Evolutionary conservation across 2,797 vertebrate species (phyloP).

Genomic region (Halcyon smyrnensis): DNA sequence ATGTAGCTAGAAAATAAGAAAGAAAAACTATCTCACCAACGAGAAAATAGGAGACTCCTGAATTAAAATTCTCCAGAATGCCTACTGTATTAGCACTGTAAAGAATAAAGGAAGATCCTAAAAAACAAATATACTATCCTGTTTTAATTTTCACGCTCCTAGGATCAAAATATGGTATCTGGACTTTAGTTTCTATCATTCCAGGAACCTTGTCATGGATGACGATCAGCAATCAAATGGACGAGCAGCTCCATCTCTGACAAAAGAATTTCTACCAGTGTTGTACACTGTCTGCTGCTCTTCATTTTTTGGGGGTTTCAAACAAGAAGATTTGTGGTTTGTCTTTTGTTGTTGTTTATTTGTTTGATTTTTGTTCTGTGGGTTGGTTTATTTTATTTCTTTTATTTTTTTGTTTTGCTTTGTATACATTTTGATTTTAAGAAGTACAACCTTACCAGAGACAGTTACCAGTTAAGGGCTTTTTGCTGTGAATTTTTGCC

Average conservation of each 20-base stretch:
- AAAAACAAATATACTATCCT: neutral
- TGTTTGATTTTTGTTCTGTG: neutral
- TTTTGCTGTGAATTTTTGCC: neutral
- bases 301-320: neutral
- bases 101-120: neutral
- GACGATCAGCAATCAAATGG: neutral
- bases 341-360: no score
- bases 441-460: neutral
- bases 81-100: fast-evolving
- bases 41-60: neutral
- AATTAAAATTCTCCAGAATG: neutral
- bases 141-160: neutral
- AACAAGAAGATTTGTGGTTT: neutral
- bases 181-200: neutral
- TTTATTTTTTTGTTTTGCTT: neutral
- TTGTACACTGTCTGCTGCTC: neutral
- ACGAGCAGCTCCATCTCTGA: neutral
- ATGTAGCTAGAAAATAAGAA: neutral
- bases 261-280: neutral
- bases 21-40: neutral
- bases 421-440: neutral
- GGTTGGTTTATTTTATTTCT: fast-evolving
- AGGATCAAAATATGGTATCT: neutral
- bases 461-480: neutral
- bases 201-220: fast-evolving